A percentile compares a stretch with the other conserved stretches of the same genome.
phyloP scores from a whole-genome alignment of 2,888 invertebrate genomes.

The Cyrtodaria siliqua region DNA sequence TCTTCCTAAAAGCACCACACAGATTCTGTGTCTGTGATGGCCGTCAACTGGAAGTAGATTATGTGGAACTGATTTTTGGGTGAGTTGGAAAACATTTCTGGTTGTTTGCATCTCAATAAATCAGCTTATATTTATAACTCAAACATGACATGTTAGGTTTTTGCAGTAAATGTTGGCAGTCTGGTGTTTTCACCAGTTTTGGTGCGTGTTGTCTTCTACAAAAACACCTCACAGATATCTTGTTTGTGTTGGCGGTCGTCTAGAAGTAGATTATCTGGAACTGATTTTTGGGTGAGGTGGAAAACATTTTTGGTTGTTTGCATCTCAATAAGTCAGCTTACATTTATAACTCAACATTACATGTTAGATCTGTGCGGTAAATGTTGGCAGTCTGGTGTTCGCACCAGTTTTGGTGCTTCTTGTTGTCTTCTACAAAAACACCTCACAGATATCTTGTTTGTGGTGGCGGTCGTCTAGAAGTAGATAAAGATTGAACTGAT shows the following conservation, averaged over 20 bases:
- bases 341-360: background rate
- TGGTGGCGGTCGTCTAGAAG: constrained; percentile 2
- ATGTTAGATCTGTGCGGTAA: no score
- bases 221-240: no score
- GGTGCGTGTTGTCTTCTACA: no score
- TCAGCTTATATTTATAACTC: background rate
- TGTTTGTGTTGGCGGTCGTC: no score
- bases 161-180: no score
- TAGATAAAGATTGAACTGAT: constrained; percentile 18
- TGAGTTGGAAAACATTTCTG: constrained; percentile 5
- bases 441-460: constrained; percentile 19
- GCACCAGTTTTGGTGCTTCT: no score
- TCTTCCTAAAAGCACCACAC: constrained; percentile 26
- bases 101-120: background rate
- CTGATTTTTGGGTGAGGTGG: constrained; percentile 46
- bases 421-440: no score
- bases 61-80: constrained; percentile 4
- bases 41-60: constrained; percentile 19
- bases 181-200: no score
- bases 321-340: background rate
- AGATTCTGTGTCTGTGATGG: constrained; percentile 3
- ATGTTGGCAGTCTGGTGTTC: no score
- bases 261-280: constrained; percentile 40
- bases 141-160: no score
- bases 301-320: constrained; percentile 4